Conservation (phyloP, 2,113 vertebrate species). For the Elaphurus davidianus region DNA sequence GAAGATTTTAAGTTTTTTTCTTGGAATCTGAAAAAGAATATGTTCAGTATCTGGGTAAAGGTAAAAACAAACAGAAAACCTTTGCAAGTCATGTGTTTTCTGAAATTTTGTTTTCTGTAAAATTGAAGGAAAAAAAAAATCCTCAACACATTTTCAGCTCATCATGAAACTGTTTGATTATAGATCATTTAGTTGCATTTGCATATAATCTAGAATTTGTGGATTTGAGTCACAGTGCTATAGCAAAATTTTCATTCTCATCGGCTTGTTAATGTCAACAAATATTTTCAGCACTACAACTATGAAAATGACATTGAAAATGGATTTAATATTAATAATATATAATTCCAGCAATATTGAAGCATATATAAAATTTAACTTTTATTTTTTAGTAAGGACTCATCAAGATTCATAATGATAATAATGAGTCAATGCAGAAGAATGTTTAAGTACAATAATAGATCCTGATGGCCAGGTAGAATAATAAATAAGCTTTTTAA, state of each 20-base stretch:
- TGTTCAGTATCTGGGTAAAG: background rate
- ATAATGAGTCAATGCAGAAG: background rate
- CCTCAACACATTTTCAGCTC: background rate
- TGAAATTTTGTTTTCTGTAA: background rate
- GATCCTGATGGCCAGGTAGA: background rate
- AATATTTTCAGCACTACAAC: background rate
- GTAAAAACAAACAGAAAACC: background rate
- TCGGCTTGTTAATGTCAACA: background rate
- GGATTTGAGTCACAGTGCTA: background rate
- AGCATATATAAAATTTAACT: background rate
- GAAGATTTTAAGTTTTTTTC: background rate
- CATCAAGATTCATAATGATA: background rate
- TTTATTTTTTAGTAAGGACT: background rate
- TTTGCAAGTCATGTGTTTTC: background rate
- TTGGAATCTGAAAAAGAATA: background rate
- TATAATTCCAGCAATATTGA: background rate
- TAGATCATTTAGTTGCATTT: background rate
- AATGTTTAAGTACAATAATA: background rate
- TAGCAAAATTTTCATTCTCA: background rate
- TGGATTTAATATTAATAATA: background rate
- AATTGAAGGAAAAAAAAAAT: background rate
- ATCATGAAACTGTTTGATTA: background rate
- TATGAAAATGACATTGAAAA: background rate
- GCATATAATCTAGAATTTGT: background rate
- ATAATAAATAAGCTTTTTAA: constrained; percentile 3